These are phyloP conservation scores for Rhyacophila evoluta DNA, from an alignment of 2,888 invertebrate genomes.

Conservation along the genomic window DNA sequence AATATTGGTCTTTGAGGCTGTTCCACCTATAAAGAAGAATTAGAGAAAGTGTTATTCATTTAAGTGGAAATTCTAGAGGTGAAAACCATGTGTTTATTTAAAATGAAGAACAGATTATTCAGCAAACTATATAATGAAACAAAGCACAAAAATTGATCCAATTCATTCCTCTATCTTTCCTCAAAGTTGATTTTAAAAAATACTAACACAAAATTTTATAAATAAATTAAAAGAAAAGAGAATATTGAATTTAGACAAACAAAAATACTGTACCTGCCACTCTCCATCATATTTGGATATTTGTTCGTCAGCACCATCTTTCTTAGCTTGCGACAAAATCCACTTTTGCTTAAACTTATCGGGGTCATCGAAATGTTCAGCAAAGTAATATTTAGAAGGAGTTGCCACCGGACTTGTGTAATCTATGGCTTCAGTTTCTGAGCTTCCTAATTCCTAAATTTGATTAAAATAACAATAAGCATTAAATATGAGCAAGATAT, in stretches of 20 bases:
- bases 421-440: slow-evolving; percentile 57
- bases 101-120: too few species aligned
- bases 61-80: too few species aligned
- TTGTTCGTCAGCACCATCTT: slow-evolving; percentile 87
- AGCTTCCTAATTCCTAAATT: slow-evolving; percentile 27
- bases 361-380: slow-evolving; percentile 88
- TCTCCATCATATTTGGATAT: slow-evolving; percentile 95
- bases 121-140: too few species aligned
- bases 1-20: slow-evolving; percentile 81
- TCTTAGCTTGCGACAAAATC: slow-evolving; percentile 91
- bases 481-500: too few species aligned
- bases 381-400: slow-evolving; percentile 76
- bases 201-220: too few species aligned
- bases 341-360: slow-evolving; percentile 81
- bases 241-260: slow-evolving; percentile 39
- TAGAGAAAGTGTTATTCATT: too few species aligned
- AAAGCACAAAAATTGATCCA: too few species aligned
- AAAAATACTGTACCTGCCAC: slow-evolving; percentile 67
- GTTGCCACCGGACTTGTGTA: slow-evolving; percentile 81
- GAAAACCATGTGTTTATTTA: too few species aligned
- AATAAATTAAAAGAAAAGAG: slow-evolving; percentile 17
- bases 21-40: too few species aligned
- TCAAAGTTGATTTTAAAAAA: too few species aligned
- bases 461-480: background rate
- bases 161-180: too few species aligned